These are phyloP conservation scores for Turdus rufiventris DNA, from an alignment of 2,113 vertebrate genomes.

Conservation along the genomic window DNA sequence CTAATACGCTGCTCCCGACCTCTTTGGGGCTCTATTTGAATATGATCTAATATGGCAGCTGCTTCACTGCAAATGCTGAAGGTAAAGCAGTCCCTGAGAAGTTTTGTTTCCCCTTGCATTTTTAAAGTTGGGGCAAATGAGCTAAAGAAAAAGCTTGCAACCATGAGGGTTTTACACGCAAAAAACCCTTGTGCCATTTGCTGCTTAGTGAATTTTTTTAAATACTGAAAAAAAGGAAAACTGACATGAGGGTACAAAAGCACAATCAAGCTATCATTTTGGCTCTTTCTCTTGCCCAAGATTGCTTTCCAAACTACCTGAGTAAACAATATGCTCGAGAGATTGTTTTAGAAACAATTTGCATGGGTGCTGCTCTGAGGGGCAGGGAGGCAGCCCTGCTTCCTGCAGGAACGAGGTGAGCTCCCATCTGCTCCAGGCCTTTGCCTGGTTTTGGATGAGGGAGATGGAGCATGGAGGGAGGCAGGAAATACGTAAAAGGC, in stretches of 20 bases:
- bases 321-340: slow-evolving; percentile 43
- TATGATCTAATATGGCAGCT: slow-evolving; percentile 44
- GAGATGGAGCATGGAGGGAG: not conserved
- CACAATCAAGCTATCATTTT: slow-evolving; percentile 13
- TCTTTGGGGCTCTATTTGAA: slow-evolving; percentile 47
- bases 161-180: not conserved
- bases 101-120: slow-evolving; percentile 25
- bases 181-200: not conserved
- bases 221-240: slow-evolving; percentile 13
- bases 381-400: not conserved
- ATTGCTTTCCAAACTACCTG: slow-evolving; percentile 51
- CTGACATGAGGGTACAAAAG: not conserved
- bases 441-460: not conserved
- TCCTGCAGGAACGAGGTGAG: not conserved
- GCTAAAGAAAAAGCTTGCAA: not conserved
- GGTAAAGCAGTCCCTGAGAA: slow-evolving; percentile 6
- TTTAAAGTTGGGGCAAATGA: not conserved
- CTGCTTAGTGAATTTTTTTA: not conserved
- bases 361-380: not conserved
- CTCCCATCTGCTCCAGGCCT: not conserved
- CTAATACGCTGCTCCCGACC: not conserved
- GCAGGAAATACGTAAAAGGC: not conserved
- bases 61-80: not conserved
- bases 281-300: not conserved
- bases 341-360: slow-evolving; percentile 58